Evolutionary conservation across 2,797 vertebrate species (phyloP).

Genomic region (Danio albolineatus): DNA sequence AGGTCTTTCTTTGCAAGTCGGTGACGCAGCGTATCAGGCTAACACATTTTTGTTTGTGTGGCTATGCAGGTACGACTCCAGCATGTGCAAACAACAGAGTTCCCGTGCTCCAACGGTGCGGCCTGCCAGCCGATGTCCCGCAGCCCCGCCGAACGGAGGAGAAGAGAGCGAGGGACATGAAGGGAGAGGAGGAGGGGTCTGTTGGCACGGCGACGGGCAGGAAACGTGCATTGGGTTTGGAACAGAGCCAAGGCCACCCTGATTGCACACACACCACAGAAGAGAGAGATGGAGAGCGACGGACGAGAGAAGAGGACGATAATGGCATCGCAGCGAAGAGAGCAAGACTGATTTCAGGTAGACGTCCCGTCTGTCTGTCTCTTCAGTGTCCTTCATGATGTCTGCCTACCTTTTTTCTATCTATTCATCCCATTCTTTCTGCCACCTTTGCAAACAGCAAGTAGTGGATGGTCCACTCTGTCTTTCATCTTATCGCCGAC

Average conservation of each 20-base stretch:
- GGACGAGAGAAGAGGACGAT: conserved; percentile 67
- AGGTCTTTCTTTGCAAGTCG: neutral
- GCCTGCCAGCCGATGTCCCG: conserved; percentile 62
- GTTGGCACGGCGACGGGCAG: conserved; percentile 75
- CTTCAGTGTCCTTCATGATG: neutral
- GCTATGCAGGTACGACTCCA: conserved; percentile 66
- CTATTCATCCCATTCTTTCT: conserved; percentile 43
- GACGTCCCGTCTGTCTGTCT: conserved; percentile 1
- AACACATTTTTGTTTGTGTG: conserved; percentile 38
- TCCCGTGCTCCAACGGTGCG: conserved; percentile 78
- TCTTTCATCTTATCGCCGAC: conserved; percentile 55
- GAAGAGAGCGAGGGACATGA: conserved; percentile 36
- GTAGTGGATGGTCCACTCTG: conserved; percentile 45
- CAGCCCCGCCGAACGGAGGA: conserved; percentile 59
- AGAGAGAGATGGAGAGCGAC: conserved; percentile 71
- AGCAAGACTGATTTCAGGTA: conserved; percentile 72
- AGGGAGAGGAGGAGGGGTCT: conserved; percentile 15
- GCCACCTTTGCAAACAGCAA: conserved; percentile 54
- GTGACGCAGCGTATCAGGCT: conserved; percentile 21
- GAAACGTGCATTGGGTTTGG: conserved; percentile 85
- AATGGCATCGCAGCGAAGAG: conserved; percentile 84
- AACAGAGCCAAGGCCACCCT: conserved; percentile 77
- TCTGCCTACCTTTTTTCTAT: too few relatives aligned
- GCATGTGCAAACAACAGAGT: conserved; percentile 74
- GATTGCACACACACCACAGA: conserved; percentile 76